Conservation (phyloP, 2,797 vertebrate species). For the Dermochelys coriacea region DNA sequence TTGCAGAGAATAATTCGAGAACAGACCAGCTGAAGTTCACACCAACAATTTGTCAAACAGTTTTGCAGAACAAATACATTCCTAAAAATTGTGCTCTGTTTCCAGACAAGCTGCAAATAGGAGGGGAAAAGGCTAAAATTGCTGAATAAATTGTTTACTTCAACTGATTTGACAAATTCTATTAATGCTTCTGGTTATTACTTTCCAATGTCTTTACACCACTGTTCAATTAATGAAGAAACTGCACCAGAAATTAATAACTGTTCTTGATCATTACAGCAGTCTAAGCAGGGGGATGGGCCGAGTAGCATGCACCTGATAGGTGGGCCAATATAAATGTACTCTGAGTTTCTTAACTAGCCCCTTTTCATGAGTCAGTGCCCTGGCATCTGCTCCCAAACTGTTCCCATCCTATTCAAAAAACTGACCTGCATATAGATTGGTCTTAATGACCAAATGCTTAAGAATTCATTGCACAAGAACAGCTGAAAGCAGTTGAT, state of each 20-base stretch:
- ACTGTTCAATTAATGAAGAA: conserved; percentile 47
- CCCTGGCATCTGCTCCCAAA: conserved; percentile 85
- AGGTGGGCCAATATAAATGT: conserved; percentile 76
- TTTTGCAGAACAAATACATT: conserved; percentile 18
- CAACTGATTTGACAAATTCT: neutral
- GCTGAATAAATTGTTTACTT: neutral
- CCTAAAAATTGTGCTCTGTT: neutral
- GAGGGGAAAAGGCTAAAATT: neutral
- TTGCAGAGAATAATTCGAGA: neutral
- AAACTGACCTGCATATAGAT: conserved; percentile 88
- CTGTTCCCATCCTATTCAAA: conserved; percentile 84
- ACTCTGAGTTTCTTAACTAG: conserved; percentile 74
- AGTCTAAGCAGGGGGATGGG: conserved; percentile 38
- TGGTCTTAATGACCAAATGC: conserved; percentile 86
- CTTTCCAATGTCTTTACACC: neutral
- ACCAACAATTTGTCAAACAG: neutral
- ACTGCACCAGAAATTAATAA: conserved; percentile 56
- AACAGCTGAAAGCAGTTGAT: conserved; percentile 88
- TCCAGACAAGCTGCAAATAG: conserved; percentile 3
- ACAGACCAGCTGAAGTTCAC: neutral
- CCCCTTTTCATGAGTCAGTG: conserved; percentile 78
- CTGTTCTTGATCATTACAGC: conserved; percentile 43
- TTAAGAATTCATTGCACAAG: conserved; percentile 86
- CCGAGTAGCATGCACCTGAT: conserved; percentile 64
- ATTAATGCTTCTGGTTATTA: neutral